Conservation (phyloP, 1,140 invertebrate genomes). For the Drosophila nikananu region DNA sequence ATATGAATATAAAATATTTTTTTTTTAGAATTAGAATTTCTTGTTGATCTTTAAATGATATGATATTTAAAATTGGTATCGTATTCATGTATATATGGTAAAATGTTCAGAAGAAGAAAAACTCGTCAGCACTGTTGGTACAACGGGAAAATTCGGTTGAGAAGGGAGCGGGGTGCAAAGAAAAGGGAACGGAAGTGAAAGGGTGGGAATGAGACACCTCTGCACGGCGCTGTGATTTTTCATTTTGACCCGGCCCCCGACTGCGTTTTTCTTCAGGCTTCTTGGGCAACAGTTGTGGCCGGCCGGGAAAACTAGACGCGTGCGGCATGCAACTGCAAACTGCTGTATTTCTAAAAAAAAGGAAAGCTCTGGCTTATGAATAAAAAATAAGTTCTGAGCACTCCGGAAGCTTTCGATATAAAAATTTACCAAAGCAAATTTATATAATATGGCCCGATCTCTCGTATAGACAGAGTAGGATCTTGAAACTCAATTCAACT, state of each 20-base stretch:
- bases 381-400: conserved; percentile 50
- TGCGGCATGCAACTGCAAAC: conserved; percentile 73
- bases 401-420: not conserved
- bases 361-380: conserved; percentile 52
- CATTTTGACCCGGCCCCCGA: conserved; percentile 45
- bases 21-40: no score
- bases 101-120: not conserved
- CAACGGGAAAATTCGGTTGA: not conserved
- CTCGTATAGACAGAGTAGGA: not conserved
- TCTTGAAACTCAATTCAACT: not conserved
- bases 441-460: not conserved
- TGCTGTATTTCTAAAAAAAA: conserved; percentile 58
- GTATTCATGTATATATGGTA: not conserved
- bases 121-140: not conserved
- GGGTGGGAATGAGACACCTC: conserved; percentile 38
- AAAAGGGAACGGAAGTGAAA: conserved; percentile 39
- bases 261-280: conserved; percentile 49
- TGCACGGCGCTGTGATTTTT: conserved; percentile 79
- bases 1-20: no score
- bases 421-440: conserved; percentile 1
- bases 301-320: conserved; percentile 49
- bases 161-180: no score
- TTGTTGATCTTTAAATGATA: no score
- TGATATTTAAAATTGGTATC: not conserved
- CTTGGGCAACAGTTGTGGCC: conserved; percentile 65